Evolutionary conservation across 1,140 invertebrate genomes (phyloP), one percentile per base, ranked within the genome.

Genomic region (Orius laevigatus): DNA sequence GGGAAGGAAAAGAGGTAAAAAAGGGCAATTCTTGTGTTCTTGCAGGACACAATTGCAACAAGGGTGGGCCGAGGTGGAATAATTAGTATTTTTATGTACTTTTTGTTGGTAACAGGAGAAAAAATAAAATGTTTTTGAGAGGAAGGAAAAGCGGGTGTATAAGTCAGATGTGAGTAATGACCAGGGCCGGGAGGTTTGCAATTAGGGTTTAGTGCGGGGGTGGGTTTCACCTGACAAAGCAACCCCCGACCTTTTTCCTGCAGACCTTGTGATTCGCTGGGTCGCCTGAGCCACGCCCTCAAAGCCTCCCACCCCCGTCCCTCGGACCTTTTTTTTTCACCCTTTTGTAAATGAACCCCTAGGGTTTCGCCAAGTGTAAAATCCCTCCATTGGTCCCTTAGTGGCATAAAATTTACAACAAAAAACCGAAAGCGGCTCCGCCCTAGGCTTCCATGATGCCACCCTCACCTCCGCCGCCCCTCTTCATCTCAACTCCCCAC

Each of bases 281-380:
- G 36, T n/a, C 36, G 36, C 36, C n/a, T 38, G n/a, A 16, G 36
- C 36, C 36, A n/a, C 36, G 36, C 36, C 36, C 36, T 12, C 36
- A 16, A 38, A 16, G n/a, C 36, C 36, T 16, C 36, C 36, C 36
- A 16, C 36, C n/a, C 36, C 36, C 36, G n/a, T 38, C 36, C 36
- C 36, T 16, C 5, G n/a, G n/a, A 16, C 15, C 36, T 16, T 16
- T 16, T 38, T 38, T 38, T 38, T 38, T 38, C 36, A 38, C n/a
- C 36, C 36, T 38, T 38, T 38, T 38, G 36, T 38, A 38, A 38
- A 38, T 38, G 36, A 38, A 38, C 36, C 36, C 36, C 36, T 25
- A 25, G 36, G n/a, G 36, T 38, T 38, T 12, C 36, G 36, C 36
- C 36, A 16, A 38, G n/a, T 38, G 36, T 38, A 38, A 25, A 25